phyloP scores from a whole-genome alignment of 2,113 vertebrate species.

The Laticauda laticaudata region DNA sequence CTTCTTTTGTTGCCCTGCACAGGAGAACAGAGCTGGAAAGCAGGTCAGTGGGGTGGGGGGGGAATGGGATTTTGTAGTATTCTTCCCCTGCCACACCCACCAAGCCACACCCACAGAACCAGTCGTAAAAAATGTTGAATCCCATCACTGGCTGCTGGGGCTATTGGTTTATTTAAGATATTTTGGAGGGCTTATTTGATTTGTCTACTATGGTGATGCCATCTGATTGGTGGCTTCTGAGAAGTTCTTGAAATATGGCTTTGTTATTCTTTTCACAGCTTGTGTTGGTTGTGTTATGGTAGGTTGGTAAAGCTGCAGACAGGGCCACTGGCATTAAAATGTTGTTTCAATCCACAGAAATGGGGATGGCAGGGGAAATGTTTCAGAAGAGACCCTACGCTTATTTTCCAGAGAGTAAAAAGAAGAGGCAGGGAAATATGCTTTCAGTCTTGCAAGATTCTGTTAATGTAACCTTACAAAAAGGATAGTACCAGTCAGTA shows the following conservation, averaged over 20 bases:
- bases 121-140: too few species aligned
- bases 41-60: too few species aligned
- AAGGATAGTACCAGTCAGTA: neutral
- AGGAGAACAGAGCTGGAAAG: too few species aligned
- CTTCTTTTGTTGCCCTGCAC: too few species aligned
- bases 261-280: neutral
- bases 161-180: neutral
- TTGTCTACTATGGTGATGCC: neutral
- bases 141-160: neutral
- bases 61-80: too few species aligned
- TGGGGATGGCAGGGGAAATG: neutral
- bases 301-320: neutral
- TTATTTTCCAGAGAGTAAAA: neutral
- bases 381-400: neutral
- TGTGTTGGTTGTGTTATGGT: neutral
- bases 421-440: neutral
- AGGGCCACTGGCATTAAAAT: neutral
- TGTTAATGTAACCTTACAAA: neutral
- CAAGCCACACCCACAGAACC: too few species aligned
- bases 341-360: neutral
- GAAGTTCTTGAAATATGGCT: neutral
- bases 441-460: neutral
- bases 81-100: too few species aligned
- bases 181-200: neutral
- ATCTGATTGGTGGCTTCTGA: neutral